Base-by-base conservation (phyloP, 2,888 invertebrate genomes). In the Tipula lateralis region DNA sequence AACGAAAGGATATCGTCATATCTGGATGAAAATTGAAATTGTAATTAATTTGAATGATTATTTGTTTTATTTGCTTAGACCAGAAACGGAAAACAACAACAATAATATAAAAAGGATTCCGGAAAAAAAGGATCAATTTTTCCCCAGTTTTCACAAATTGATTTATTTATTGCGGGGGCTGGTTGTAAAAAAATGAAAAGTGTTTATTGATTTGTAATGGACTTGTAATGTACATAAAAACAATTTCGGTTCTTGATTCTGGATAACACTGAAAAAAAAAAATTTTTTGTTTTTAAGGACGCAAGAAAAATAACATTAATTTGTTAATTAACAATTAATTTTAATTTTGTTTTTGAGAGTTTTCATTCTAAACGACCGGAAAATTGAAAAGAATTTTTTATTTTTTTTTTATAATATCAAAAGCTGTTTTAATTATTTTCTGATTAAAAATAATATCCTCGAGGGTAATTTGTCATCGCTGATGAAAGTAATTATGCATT, bases 391-490 rank as follows among this genome's bases (percentile, higher is more conserved):
- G 82, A 32, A 32, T 83, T 83, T 32, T 83, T 83, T 19, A 24
- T 80, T 80, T 80, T 82, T 29, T 82, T 82, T 29, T 30, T 83
- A 30, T 30, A 16, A 34, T 34, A 66, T 34, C 36, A 36, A 83
- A 24, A 83, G 83, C 83, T 36, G 36, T 83, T 36, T 83, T 83
- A 34, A 36, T 83, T 83, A 83, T 83, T 34, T 83, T 83, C 83
- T 83, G 32, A 36, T 83, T 83, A 34, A 36, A 39, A 36, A 36
- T 36, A 84, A 84, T 44, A 84, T 84, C 84, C 84, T 84, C 34
- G 50, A 29, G 84, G 84, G 84, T 34, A 84, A 84, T 84, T 84
- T 84, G 84, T 84, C 84, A 84, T 84, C 44, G 30, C 44, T 83
- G 83, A 83, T 44, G 83, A 39, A 83, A 83, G 83, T 83, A 83